phyloP scores from a whole-genome alignment of 2,797 vertebrate species.

The Gymnothorax reevesii region DNA sequence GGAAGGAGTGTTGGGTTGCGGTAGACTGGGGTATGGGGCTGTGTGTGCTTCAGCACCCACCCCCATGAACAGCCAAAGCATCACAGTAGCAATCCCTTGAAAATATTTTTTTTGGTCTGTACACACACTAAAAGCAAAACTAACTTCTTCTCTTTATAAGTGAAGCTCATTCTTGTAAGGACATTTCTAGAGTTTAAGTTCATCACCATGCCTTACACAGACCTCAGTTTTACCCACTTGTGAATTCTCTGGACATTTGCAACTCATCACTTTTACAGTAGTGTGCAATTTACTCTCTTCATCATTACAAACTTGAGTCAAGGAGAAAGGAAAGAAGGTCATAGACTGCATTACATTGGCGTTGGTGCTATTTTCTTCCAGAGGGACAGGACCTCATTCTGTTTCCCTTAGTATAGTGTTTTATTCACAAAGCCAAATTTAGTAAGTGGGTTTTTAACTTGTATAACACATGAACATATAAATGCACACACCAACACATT shows the following conservation, averaged over 20 bases:
- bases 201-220: not conserved
- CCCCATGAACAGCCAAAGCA: no score
- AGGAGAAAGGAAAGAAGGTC: not conserved
- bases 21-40: not conserved
- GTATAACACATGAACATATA: not conserved
- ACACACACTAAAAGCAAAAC: not conserved
- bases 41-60: no score
- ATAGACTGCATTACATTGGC: not conserved
- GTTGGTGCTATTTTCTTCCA: not conserved
- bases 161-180: not conserved
- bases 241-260: not conserved
- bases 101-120: not conserved
- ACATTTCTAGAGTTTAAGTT: not conserved
- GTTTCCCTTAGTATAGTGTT: no score
- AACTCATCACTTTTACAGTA: not conserved
- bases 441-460: not conserved
- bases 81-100: no score
- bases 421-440: not conserved
- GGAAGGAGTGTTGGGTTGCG: not conserved
- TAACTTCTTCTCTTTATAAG: not conserved
- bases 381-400: not conserved
- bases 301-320: not conserved
- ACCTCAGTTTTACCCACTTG: not conserved
- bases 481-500: not conserved
- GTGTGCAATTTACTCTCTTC: not conserved